Percentiles rank a stretch among this genome's conserved stretches.
Conservation (phyloP, 2,113 vertebrate species). For the Panurus biarmicus region DNA sequence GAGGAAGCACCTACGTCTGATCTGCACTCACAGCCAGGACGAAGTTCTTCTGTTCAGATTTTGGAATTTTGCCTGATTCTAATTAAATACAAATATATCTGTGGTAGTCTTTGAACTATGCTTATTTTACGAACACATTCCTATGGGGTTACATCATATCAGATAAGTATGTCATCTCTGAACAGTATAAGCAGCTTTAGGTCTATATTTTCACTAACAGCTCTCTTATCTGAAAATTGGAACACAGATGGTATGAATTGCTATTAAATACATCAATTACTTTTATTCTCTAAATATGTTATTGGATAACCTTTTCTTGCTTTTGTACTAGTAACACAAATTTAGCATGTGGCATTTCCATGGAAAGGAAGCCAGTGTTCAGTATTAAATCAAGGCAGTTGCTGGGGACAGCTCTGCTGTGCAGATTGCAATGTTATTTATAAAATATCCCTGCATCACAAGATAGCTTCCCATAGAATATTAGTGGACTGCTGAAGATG, state of each 20-base stretch:
- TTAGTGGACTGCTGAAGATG: not conserved
- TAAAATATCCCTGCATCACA: not conserved
- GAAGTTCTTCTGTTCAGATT: conserved; percentile 18
- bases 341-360: not conserved
- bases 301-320: not conserved
- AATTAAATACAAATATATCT: conserved; percentile 62
- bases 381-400: not conserved
- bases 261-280: conserved; percentile 46
- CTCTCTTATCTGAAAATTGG: conserved; percentile 56
- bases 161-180: conserved; percentile 60
- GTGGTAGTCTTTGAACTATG: conserved; percentile 58
- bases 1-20: not conserved
- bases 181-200: conserved; percentile 42
- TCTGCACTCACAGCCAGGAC: not conserved
- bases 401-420: not conserved
- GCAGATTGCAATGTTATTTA: not conserved
- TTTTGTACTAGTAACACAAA: conserved; percentile 7
- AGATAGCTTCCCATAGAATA: not conserved
- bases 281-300: conserved; percentile 37
- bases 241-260: conserved; percentile 58
- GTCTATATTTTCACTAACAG: conserved; percentile 54
- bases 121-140: conserved; percentile 60
- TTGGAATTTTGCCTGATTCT: conserved; percentile 58
- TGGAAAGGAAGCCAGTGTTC: not conserved
- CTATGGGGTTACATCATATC: conserved; percentile 56